Conservation (phyloP, 1,140 invertebrate genomes). For the Pomacea maculata region DNA sequence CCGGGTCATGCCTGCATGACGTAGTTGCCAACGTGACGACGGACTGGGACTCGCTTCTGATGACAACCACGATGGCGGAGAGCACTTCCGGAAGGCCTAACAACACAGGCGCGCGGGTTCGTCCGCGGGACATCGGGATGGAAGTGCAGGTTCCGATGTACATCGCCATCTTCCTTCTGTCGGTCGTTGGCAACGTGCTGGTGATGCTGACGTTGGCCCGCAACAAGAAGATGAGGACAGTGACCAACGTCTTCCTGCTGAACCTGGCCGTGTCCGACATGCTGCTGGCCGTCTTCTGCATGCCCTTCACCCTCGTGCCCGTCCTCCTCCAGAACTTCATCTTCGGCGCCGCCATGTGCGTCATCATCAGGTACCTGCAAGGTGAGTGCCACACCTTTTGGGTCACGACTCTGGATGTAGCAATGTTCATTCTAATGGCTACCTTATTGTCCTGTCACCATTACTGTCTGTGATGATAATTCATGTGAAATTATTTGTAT, state of each 20-base stretch:
- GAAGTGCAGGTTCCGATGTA: conserved; percentile 65
- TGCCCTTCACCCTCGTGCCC: conserved; percentile 88
- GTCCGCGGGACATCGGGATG: conserved; percentile 1
- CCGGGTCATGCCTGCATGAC: no score
- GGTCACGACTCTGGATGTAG: neutral
- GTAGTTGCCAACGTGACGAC: neutral
- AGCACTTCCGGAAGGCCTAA: neutral
- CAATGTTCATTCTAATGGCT: neutral
- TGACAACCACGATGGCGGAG: neutral
- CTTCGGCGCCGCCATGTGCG: conserved; percentile 83
- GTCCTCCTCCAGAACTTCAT: conserved; percentile 83
- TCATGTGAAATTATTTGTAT: neutral
- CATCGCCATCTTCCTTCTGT: conserved; percentile 80
- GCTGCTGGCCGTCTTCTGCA: conserved; percentile 85
- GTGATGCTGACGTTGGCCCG: conserved; percentile 82
- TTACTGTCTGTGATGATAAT: neutral
- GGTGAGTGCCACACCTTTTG: conserved; percentile 36
- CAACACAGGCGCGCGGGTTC: neutral
- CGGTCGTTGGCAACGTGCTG: conserved; percentile 81
- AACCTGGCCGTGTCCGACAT: conserved; percentile 80
- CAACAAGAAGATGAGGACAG: conserved; percentile 85
- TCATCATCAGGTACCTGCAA: conserved; percentile 82
- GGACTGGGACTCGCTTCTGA: neutral
- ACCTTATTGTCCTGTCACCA: neutral
- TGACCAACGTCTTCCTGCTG: conserved; percentile 86